Evolutionary conservation across 2,888 invertebrate species (phyloP), one percentile per base, ranked within the genome.

Genomic region (Noctua fimbriata): DNA sequence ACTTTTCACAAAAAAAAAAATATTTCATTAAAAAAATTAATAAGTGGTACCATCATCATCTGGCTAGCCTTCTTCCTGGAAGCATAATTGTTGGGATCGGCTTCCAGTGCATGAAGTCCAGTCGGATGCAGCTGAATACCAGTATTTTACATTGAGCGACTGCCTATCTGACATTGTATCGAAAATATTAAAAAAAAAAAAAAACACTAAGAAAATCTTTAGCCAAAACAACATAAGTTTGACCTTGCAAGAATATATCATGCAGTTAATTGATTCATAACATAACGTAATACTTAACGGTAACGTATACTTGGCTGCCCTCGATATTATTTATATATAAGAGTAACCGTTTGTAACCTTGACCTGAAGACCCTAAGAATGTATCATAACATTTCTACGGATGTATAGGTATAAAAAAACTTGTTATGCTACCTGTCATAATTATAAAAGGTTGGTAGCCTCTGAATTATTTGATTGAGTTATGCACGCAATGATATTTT

Each of bases 231-330:
- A 41, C 12, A 52, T 55, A 69, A 41, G 9, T 41, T 44, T 72
- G 47, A 73, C 70, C 71, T 86, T 69, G 14, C 2, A 14, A 44
- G 70, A 55, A 52, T 60, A 75, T 69, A 69, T 75, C 41, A 63
- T 47, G 60, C 24, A 63, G 36, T 55, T 77, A 81, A 85, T 83
- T 69, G 60, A 85, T 82, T 82, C 78, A 76, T 72, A 73, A 69
- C 21, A 44, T 52, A 41, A 73, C 55, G 18, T 78, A 69, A 85
- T 66, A 80, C 73, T 36, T 52, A 67, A 75, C 67, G n/a, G 70
- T 75, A 70, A 28, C 41, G 28, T 76, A 81, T 75, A 69, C 66
- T 72, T 36, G 28, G n/a, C 21, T 72, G 81, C 71, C 78, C 81
- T 83, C 70, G 47, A 77, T 77, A 66, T 71, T 63, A 67, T 71